Evolutionary conservation across 2,888 invertebrate genomes (phyloP).

Genomic region (Chrysolina americana): DNA sequence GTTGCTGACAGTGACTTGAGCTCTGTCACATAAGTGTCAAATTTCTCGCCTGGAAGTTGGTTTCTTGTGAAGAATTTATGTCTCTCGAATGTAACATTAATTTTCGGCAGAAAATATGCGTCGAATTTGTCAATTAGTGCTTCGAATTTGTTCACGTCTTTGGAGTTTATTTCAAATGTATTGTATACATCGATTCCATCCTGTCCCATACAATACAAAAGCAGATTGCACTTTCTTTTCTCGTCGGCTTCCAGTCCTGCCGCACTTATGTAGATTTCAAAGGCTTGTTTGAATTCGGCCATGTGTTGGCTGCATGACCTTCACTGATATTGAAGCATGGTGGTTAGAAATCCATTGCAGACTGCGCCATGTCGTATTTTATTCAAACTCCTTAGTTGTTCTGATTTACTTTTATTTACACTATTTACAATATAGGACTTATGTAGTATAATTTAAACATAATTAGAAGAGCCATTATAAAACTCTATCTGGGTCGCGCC

Average conservation of each 20-base stretch:
- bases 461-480: no score
- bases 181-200: constrained; percentile 25
- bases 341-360: constrained; percentile 25
- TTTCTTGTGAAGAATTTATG: constrained; percentile 31
- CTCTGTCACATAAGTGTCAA: constrained; percentile 29
- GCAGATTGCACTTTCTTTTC: constrained; percentile 26
- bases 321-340: constrained; percentile 25
- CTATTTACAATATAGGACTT: neutral
- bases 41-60: constrained; percentile 22
- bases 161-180: constrained; percentile 19
- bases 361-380: constrained; percentile 23
- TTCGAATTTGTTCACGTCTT: constrained; percentile 18
- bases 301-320: constrained; percentile 22
- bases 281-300: constrained; percentile 22
- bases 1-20: constrained; percentile 19
- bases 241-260: constrained; percentile 14
- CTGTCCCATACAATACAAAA: constrained; percentile 25
- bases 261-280: constrained; percentile 15
- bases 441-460: no score
- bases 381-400: neutral
- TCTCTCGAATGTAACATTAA: constrained; percentile 19
- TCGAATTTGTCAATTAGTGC: constrained; percentile 17
- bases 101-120: constrained; percentile 18
- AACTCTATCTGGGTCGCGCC: no score
- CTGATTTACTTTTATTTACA: neutral